Conservation (phyloP, 2,113 vertebrate genomes). For the Herpetotheres cachinnans region DNA sequence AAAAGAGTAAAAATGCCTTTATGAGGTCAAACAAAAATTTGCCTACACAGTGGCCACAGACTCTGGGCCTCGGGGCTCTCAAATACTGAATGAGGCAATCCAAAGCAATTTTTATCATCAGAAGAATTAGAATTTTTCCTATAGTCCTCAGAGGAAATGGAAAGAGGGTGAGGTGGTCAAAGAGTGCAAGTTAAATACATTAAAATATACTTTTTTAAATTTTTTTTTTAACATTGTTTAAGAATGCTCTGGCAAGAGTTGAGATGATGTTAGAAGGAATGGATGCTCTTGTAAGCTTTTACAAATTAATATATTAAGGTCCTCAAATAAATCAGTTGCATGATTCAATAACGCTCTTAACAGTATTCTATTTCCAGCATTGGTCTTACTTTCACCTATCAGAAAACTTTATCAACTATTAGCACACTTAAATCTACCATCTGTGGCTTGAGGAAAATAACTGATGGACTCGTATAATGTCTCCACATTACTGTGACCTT, state of each 20-base stretch:
- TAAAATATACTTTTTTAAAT: not conserved
- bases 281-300: not conserved
- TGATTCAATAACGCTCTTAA: not conserved
- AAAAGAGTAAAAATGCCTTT: not conserved
- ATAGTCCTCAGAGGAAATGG: not conserved
- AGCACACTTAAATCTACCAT: not conserved
- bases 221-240: not conserved
- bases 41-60: not conserved
- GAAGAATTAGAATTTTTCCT: not conserved
- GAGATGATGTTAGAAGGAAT: not conserved
- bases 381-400: not conserved
- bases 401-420: not conserved
- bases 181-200: not conserved
- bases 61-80: not conserved
- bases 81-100: not conserved
- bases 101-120: not conserved
- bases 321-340: not conserved
- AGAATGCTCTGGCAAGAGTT: not conserved
- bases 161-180: not conserved
- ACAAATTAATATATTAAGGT: not conserved
- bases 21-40: not conserved
- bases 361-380: not conserved
- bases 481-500: not conserved
- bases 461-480: not conserved
- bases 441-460: not conserved